phyloP scores from a whole-genome alignment of 2,888 invertebrate genomes.

The Aphrophora alni region DNA sequence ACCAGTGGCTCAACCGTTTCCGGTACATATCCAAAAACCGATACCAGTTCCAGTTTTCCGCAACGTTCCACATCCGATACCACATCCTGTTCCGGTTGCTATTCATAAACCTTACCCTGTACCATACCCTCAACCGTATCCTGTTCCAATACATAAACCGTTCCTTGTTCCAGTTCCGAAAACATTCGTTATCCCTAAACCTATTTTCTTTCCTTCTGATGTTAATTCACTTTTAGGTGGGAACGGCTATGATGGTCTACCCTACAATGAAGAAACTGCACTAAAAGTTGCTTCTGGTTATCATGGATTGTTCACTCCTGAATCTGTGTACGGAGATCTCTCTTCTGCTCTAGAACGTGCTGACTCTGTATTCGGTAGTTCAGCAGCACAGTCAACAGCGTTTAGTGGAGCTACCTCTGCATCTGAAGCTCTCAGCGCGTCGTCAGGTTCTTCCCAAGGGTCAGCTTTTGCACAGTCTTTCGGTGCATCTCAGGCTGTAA shows the following conservation, averaged over 20 bases:
- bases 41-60: conserved; percentile 22
- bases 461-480: neutral
- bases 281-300: too few relatives aligned
- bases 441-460: neutral
- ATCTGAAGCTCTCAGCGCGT: neutral
- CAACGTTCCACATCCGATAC: conserved; percentile 24
- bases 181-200: neutral
- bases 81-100: conserved; percentile 54
- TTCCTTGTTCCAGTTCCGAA: neutral
- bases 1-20: conserved; percentile 26
- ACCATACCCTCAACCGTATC: neutral
- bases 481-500: neutral
- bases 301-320: neutral
- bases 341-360: too few relatives aligned
- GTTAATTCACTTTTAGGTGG: too few relatives aligned
- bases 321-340: too few relatives aligned
- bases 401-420: too few relatives aligned
- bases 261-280: too few relatives aligned
- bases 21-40: conserved; percentile 21
- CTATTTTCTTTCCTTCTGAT: neutral
- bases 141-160: neutral
- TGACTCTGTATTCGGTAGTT: too few relatives aligned
- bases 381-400: too few relatives aligned
- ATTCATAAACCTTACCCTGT: conserved; percentile 48
- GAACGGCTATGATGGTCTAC: too few relatives aligned